Conservation (phyloP, 2,888 invertebrate genomes). For the Dorcus hopei region DNA sequence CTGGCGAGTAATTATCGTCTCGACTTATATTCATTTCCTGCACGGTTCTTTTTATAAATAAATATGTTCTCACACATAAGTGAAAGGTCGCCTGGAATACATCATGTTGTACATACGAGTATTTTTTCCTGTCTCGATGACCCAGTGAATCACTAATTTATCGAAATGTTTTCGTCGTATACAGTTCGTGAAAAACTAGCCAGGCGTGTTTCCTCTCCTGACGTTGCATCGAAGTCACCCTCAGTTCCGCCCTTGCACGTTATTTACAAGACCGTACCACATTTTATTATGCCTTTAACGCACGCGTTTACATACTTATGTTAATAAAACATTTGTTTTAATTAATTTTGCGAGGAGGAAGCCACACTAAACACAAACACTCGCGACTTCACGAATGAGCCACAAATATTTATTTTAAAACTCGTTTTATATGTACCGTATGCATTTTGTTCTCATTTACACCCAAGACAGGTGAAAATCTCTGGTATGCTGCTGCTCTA, state of each 20-base stretch:
- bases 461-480: constrained; percentile 4
- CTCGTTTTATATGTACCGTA: constrained; percentile 5
- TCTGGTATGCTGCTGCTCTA: not conserved
- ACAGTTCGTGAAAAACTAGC: not conserved
- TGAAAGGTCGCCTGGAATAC: not conserved
- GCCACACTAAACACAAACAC: not conserved
- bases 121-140: not conserved
- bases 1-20: not conserved
- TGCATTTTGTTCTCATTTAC: constrained; percentile 2
- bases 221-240: constrained; percentile 3
- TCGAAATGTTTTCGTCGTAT: not conserved
- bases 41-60: not conserved
- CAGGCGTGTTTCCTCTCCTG: constrained; percentile 3
- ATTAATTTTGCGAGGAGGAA: too few relatives aligned
- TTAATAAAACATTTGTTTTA: too few relatives aligned
- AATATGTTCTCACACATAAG: not conserved
- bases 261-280: not conserved
- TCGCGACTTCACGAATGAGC: not conserved
- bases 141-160: not conserved
- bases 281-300: not conserved
- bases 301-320: not conserved
- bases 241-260: not conserved
- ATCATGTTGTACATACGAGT: not conserved
- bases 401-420: constrained; percentile 1
- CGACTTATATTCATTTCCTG: not conserved